Base-by-base conservation (phyloP, 2,797 vertebrate species). In the Tinamus major region DNA sequence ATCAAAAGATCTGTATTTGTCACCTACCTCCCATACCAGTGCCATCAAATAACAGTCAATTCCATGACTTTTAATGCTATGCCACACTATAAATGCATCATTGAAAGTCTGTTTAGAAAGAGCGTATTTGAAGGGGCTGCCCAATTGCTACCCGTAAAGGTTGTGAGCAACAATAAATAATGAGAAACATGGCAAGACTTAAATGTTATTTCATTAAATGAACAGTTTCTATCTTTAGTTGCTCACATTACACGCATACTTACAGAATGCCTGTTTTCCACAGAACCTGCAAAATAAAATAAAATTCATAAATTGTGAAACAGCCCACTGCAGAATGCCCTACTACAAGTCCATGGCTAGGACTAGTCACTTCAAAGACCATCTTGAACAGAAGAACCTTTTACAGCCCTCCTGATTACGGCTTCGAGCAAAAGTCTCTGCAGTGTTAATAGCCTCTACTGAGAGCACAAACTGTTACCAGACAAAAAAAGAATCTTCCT, bases 211-310 rank as follows among this genome's bases (percentile, higher is more conserved):
- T 81, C 61, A 48, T 8, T 59, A 80, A 19, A 16, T 20, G 49
- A 35, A 87, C 72, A 85, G 16, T 14, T 65, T 33, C 62, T 44
- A 1, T 26, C 44, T 58, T 77, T 23, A 77, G 71, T 10, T 79
- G 39, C 13, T 79, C 33, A 29, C 23, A 68, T 26, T 70, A 90
- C 92, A 87, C 20, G 3, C 20, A 37, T 97, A 98, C 97, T 98
- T 97, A 98, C 97, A 88, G 97, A 98, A 86, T 95, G 95, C 72
- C 97, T 97, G 93, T 94, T 97, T 95, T 96, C 97, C 95, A 87
- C 20, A 79, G 94, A 94, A 95, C 96, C 97, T 98, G 97, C 64
- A 97, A 98, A 97, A 96, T 67, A 97, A 97, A 97, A 93, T n/a
- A 94, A 18, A 96, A 15, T 1, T 31, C 44, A 90, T 51, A 42